Percentiles rank a stretch among this genome's conserved stretches.
Conservation (phyloP, 2,113 vertebrate species). For the Australoheros scitulus region DNA sequence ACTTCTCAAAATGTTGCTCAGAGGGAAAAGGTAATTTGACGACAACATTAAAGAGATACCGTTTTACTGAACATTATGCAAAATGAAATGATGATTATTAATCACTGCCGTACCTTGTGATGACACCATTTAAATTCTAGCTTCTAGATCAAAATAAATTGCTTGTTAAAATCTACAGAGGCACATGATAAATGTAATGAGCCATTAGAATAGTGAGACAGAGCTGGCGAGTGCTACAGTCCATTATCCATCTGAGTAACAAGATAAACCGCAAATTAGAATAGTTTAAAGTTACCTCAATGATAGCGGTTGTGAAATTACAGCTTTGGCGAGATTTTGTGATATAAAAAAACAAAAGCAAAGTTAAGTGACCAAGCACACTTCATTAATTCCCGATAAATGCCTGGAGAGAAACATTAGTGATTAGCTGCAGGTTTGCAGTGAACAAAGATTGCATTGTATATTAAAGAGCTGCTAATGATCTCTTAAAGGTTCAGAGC, state of each 20-base stretch:
- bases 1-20: conserved; percentile 3
- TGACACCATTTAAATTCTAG: conserved; percentile 24
- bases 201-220: neutral
- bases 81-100: conserved; percentile 29
- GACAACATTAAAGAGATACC: neutral
- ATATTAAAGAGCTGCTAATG: conserved; percentile 26
- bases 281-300: neutral
- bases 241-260: conserved; percentile 9
- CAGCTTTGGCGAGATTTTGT: neutral
- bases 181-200: conserved; percentile 40
- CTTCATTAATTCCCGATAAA: conserved; percentile 3
- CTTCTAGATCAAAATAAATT: conserved; percentile 44
- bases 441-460: conserved; percentile 14
- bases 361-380: neutral
- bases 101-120: conserved; percentile 22
- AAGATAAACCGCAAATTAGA: conserved; percentile 6
- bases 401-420: neutral
- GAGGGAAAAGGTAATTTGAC: conserved; percentile 15
- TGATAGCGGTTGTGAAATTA: neutral
- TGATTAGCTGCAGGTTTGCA: neutral
- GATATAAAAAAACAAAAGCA: neutral
- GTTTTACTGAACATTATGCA: conserved; percentile 8
- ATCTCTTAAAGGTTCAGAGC: neutral
- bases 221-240: neutral
- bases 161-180: conserved; percentile 31